These are phyloP conservation scores for Eubasilissa regina DNA, from an alignment of 1,140 invertebrate genomes.

Conservation along the genomic window DNA sequence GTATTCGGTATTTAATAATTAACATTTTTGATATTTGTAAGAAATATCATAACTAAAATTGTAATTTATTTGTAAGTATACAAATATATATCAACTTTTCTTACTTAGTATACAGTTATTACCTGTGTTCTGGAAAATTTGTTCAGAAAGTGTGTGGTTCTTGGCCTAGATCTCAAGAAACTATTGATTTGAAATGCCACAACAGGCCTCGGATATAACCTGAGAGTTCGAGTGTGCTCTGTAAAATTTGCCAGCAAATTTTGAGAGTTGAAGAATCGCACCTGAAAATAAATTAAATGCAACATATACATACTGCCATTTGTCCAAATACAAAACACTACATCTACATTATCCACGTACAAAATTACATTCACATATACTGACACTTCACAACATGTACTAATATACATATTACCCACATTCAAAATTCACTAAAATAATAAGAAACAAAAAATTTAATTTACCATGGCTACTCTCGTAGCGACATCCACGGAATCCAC, in stretches of 20 bases:
- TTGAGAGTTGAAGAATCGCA: slow-evolving; percentile 98
- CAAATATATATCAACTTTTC: too few species aligned
- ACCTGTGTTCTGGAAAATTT: slow-evolving; percentile 93
- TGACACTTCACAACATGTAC: too few species aligned
- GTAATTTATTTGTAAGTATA: too few species aligned
- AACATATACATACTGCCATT: too few species aligned
- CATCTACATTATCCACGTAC: too few species aligned
- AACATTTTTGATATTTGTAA: too few species aligned
- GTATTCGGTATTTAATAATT: too few species aligned
- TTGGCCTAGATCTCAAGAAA: slow-evolving; percentile 93
- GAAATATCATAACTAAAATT: too few species aligned
- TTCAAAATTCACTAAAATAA: too few species aligned
- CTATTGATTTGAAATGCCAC: slow-evolving; percentile 99
- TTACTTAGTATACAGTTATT: slow-evolving; percentile 44
- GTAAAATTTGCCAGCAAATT: slow-evolving; percentile 97
- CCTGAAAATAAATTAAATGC: slow-evolving; percentile 70
- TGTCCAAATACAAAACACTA: too few species aligned
- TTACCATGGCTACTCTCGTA: slow-evolving; percentile 97
- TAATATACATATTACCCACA: too few species aligned
- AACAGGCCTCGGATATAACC: slow-evolving; percentile 97
- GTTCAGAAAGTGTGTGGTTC: slow-evolving; percentile 90
- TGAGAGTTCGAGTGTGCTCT: slow-evolving; percentile 96
- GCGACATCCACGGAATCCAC: slow-evolving; percentile 99
- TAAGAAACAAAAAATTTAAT: slow-evolving; percentile 26
- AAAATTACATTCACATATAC: too few species aligned